Base-by-base conservation (phyloP, 2,888 invertebrate species). In the Trissonchulus sp. region DNA sequence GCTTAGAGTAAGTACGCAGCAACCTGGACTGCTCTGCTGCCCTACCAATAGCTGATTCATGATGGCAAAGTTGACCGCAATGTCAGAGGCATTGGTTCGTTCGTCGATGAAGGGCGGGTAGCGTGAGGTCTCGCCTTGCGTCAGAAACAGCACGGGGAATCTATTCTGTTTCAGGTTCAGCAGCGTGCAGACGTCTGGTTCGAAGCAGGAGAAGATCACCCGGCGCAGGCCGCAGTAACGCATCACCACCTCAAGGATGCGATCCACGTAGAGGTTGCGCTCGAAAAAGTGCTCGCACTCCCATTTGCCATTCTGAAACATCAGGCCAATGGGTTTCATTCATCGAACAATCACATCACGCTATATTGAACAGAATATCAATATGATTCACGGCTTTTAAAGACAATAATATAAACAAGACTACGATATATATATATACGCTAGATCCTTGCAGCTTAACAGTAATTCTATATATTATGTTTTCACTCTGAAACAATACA, bases 141-240 rank as follows among this genome's bases (percentile, higher is more conserved):
- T 95, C 77, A 99, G 87, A 84, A 98, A 96, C 88, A 98, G 90
- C 8, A 97, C 93, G 0, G 98, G 98, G 87, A 94, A 99, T 81
- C 91, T 92, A 86, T 97, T 98, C 87, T 99, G 99, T 83, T 99
- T 99, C 80, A 92, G 87, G 34, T 93, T 89, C 79, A 97, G 88
- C 93, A 96, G 92, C 1, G 92, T 90, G 85, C 97, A 97, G 79
- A 95, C 91, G 84, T 98, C 96, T 0, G 98, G 94, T 87, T 97
- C 94, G 85, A 98, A 98, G 81, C 93, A 93, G 0, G 94, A 94
- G 82, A 98, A 92, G 31, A 98, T 91, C 76, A 99, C 92, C 76
- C 92, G 90, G 28, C 98, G 89, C 8, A 89, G 87, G 1, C 90
- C 91, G 3, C 91, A 93, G 84, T 93, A 88, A 78, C 90, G 89